Percentiles rank a stretch among this genome's conserved stretches.
phyloP scores from a whole-genome alignment of 2,888 invertebrate species.

The Stenoptilia bipunctidactyla region DNA sequence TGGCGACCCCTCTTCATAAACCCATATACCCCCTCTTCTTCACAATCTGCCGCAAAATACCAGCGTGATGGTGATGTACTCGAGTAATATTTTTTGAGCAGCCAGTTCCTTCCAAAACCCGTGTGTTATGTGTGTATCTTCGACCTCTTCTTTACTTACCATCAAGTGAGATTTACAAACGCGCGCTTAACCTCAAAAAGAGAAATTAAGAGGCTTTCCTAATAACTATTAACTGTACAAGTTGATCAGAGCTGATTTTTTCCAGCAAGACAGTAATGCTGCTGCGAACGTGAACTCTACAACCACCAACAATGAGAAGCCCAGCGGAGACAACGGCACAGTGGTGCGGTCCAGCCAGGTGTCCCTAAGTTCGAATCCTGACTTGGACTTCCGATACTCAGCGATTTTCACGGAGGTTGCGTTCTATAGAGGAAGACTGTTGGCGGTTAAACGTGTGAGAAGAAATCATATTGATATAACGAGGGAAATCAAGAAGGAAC shows the following conservation, averaged over 20 bases:
- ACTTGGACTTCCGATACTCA: constrained; percentile 90
- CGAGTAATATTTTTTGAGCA: too few species aligned
- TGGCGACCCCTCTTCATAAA: too few species aligned
- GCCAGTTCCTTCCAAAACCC: too few species aligned
- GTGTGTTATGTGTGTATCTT: too few species aligned
- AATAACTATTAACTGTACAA: constrained; percentile 22
- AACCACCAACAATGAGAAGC: constrained; percentile 48
- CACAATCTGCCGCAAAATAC: too few species aligned
- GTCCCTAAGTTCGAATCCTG: constrained; percentile 92
- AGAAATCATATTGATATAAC: constrained; percentile 91
- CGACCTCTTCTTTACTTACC: too few species aligned
- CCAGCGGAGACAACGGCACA: constrained; percentile 9
- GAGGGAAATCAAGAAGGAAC: constrained; percentile 91
- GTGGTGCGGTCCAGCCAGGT: constrained; percentile 86
- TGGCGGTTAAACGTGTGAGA: constrained; percentile 87
- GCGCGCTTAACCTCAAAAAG: too few species aligned
- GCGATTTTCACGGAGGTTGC: constrained; percentile 93
- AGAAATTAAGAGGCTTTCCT: too few species aligned
- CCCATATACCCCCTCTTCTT: too few species aligned
- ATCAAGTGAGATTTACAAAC: too few species aligned
- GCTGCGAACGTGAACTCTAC: constrained; percentile 88
- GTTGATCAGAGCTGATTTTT: constrained; percentile 65
- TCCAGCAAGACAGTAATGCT: constrained; percentile 68
- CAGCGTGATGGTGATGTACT: too few species aligned
- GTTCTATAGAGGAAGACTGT: constrained; percentile 87